Evolutionary conservation across 2,888 invertebrate genomes (phyloP).

Genomic region (Phortica magna): DNA sequence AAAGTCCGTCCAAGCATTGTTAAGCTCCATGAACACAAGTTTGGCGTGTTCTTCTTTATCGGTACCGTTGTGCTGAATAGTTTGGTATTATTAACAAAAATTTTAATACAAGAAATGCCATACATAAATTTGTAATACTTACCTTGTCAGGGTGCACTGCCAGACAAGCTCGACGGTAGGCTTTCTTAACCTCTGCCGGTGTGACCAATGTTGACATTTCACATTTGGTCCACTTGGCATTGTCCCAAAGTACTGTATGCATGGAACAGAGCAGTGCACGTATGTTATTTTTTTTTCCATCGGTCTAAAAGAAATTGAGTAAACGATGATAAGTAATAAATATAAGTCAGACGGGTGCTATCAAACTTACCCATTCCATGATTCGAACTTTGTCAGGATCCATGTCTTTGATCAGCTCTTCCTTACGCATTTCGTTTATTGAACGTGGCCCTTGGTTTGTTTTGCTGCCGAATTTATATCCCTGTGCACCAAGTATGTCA

Average conservation of each 20-base stretch:
- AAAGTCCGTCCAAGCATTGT: slow-evolving; percentile 99
- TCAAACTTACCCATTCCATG: slow-evolving; percentile 84
- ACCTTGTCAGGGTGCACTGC: slow-evolving; percentile 99
- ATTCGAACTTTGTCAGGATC: slow-evolving; percentile 94
- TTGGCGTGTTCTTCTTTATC: slow-evolving; percentile 95
- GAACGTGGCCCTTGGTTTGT: slow-evolving; percentile 88
- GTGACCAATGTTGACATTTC: slow-evolving; percentile 97
- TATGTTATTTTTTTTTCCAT: slow-evolving; percentile 98
- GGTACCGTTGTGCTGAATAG: slow-evolving; percentile 92
- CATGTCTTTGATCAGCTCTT: slow-evolving; percentile 90
- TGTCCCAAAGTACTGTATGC: slow-evolving; percentile 95
- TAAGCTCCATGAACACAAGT: slow-evolving; percentile 98
- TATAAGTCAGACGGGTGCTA: background rate
- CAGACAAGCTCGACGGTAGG: slow-evolving; percentile 96
- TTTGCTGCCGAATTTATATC: slow-evolving; percentile 89
- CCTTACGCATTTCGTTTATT: slow-evolving; percentile 95
- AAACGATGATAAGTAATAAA: background rate
- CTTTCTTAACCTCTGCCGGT: slow-evolving; percentile 95
- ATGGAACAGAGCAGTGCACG: slow-evolving; percentile 96
- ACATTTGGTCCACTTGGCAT: slow-evolving; percentile 93
- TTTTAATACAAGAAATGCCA: slow-evolving; percentile 15
- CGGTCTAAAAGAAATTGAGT: slow-evolving; percentile 81
- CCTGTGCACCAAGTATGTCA: slow-evolving; percentile 93
- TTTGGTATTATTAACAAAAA: background rate
- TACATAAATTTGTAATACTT: slow-evolving; percentile 50